phyloP scores from a whole-genome alignment of 2,113 vertebrate genomes.

The Aldabrachelys gigantea region DNA sequence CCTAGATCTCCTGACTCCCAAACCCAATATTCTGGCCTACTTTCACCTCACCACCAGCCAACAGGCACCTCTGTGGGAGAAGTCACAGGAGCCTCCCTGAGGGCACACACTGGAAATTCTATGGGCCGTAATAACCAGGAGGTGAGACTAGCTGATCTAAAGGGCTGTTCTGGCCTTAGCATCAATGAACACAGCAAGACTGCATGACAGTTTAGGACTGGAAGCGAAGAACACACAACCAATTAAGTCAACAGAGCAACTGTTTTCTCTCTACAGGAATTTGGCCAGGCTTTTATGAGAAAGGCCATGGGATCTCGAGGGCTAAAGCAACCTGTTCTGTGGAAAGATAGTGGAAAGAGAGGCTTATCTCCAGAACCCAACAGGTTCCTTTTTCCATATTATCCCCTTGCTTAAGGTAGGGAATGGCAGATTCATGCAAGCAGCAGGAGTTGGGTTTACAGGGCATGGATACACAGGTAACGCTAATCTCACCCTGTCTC shows the following conservation, averaged over 20 bases:
- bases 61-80: neutral
- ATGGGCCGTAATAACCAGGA: neutral
- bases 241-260: neutral
- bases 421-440: neutral
- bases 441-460: neutral
- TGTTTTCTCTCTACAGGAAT: neutral
- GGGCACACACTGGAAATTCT: neutral
- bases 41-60: neutral
- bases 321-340: neutral
- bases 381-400: neutral
- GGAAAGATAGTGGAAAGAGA: neutral
- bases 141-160: neutral
- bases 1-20: neutral
- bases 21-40: neutral
- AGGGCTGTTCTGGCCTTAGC: neutral
- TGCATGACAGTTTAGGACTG: rapidly evolving
- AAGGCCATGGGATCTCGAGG: neutral
- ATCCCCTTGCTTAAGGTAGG: neutral
- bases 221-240: neutral
- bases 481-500: neutral
- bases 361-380: neutral
- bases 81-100: neutral
- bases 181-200: neutral
- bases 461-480: too few species aligned
- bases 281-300: neutral